Evolutionary conservation across 2,113 vertebrate species (phyloP).

Genomic region (Sceloporus tristichus): DNA sequence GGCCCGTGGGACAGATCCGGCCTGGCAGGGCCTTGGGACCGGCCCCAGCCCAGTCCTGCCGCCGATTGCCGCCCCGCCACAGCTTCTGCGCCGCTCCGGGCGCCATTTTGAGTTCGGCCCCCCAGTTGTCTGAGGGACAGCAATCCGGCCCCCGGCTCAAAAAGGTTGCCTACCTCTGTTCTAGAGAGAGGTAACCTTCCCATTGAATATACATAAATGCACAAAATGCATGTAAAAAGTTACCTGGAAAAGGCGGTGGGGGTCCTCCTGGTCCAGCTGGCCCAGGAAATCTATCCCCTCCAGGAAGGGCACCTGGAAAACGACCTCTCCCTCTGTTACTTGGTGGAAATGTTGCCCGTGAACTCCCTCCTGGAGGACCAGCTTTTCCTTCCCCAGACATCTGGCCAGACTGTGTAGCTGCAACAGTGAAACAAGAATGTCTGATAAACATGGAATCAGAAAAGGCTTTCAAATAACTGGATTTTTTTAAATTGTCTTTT

Average conservation of each 20-base stretch:
- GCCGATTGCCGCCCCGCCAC: too few species aligned
- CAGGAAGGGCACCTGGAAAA: constrained; percentile 93
- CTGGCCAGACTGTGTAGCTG: constrained; percentile 97
- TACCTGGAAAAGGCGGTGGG: constrained; percentile 95
- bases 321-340: constrained; percentile 92
- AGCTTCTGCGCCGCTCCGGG: too few species aligned
- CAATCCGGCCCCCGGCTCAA: too few species aligned
- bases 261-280: constrained; percentile 93
- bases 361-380: constrained; percentile 92
- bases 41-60: too few species aligned
- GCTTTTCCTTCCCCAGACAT: constrained; percentile 99
- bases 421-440: constrained; percentile 31
- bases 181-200: not conserved
- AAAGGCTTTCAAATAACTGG: rapidly evolving
- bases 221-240: constrained; percentile 42
- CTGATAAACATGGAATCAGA: not conserved
- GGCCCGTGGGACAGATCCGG: too few species aligned
- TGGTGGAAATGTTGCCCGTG: constrained; percentile 90
- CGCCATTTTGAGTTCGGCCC: too few species aligned
- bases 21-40: too few species aligned
- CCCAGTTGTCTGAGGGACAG: too few species aligned
- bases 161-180: too few species aligned
- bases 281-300: constrained; percentile 95
- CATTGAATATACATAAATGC: constrained; percentile 2
- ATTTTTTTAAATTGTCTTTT: not conserved